These are phyloP conservation scores for Pyrrhopygopsis socrates DNA, from an alignment of 2,888 invertebrate species.

Conservation along the genomic window DNA sequence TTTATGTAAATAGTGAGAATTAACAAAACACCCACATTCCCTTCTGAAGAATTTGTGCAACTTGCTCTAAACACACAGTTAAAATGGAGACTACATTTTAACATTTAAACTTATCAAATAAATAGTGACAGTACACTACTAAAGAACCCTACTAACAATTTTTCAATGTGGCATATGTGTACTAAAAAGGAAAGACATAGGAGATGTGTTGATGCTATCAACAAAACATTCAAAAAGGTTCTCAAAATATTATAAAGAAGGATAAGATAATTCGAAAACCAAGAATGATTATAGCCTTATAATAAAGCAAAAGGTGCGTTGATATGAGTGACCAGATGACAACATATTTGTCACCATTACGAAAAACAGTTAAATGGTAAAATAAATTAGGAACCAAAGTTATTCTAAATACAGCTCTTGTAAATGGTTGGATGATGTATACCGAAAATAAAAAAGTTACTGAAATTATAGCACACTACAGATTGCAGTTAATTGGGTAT, in stretches of 20 bases:
- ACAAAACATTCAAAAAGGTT: constrained; percentile 87
- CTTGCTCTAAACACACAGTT: no score
- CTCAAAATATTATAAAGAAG: constrained; percentile 75
- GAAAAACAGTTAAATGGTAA: constrained; percentile 89
- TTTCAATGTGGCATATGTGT: no score
- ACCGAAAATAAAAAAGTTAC: not conserved
- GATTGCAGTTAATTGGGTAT: no score
- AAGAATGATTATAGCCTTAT: constrained; percentile 86
- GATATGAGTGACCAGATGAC: constrained; percentile 88
- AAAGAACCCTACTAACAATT: no score
- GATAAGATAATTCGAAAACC: constrained; percentile 81
- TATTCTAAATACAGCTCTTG: constrained; percentile 85
- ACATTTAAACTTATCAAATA: no score
- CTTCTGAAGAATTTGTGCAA: no score
- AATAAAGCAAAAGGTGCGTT: constrained; percentile 87
- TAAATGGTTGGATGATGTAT: constrained; percentile 75
- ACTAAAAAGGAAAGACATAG: constrained; percentile 50
- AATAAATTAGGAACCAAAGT: constrained; percentile 88
- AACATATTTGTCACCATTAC: constrained; percentile 85
- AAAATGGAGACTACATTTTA: no score
- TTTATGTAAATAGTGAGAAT: no score
- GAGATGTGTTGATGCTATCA: constrained; percentile 84
- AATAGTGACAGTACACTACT: no score
- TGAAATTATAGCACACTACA: no score
- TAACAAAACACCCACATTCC: no score